These are phyloP conservation scores for Eubasilissa regina DNA, from an alignment of 1,140 invertebrate species.

Conservation along the genomic window DNA sequence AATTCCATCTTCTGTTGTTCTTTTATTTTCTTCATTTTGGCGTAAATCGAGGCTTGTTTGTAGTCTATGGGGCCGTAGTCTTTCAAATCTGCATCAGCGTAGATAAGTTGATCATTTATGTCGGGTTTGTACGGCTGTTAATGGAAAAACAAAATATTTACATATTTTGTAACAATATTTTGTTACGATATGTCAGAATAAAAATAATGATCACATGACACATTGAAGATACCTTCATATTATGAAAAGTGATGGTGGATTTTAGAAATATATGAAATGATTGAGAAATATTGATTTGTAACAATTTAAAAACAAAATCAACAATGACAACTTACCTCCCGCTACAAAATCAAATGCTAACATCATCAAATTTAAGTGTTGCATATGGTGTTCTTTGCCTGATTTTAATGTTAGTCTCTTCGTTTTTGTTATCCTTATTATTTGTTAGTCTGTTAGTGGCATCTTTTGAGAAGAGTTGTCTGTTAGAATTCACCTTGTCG, in stretches of 20 bases:
- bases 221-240: no score
- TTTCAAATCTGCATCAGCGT: constrained; percentile 91
- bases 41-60: constrained; percentile 87
- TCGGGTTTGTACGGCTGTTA: constrained; percentile 81
- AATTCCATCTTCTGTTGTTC: constrained; percentile 70
- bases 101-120: constrained; percentile 86
- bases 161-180: no score
- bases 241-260: no score
- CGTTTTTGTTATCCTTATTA: constrained; percentile 64
- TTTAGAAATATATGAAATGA: not conserved
- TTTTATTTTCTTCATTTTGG: constrained; percentile 77
- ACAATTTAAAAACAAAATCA: constrained; percentile 19
- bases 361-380: constrained; percentile 85
- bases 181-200: no score
- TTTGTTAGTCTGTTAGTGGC: constrained; percentile 65
- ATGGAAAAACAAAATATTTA: constrained; percentile 49
- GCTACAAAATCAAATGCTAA: constrained; percentile 77
- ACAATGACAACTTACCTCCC: constrained; percentile 10
- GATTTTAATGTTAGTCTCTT: constrained; percentile 57
- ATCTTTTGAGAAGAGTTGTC: constrained; percentile 70
- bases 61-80: constrained; percentile 93
- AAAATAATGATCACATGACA: no score
- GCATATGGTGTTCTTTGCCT: constrained; percentile 74
- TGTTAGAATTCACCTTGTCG: constrained; percentile 72
- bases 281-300: not conserved